Evolutionary conservation across 2,113 vertebrate species (phyloP).

Genomic region (Poecile atricapillus): DNA sequence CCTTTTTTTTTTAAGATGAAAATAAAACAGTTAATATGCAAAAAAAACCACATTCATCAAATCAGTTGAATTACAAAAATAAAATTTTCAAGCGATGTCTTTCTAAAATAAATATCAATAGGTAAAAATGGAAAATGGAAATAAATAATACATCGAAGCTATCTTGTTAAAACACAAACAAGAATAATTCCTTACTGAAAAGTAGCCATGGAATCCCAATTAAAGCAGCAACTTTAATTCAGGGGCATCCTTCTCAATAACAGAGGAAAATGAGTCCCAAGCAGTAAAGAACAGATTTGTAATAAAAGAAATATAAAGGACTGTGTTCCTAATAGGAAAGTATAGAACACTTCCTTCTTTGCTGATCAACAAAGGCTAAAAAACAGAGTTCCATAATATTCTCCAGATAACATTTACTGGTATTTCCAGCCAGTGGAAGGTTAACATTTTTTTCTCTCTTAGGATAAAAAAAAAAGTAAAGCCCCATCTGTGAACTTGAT

Average conservation of each 20-base stretch:
- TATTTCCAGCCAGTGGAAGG: background rate
- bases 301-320: background rate
- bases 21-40: conserved; percentile 19
- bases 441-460: background rate
- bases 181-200: background rate
- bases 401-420: background rate
- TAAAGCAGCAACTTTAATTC: background rate
- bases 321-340: conserved; percentile 8
- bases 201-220: background rate
- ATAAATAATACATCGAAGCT: background rate
- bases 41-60: conserved; percentile 3
- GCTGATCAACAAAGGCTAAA: background rate
- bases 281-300: background rate
- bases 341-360: background rate
- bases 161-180: background rate
- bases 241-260: background rate
- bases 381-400: background rate
- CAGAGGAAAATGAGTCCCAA: background rate
- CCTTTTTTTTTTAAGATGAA: conserved; percentile 14
- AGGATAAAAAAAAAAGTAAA: background rate
- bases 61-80: conserved; percentile 67
- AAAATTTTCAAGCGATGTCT: conserved; percentile 29
- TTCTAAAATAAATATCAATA: conserved; percentile 56
- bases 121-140: background rate
- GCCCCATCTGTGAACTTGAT: background rate